Conservation (phyloP, 2,888 invertebrate genomes). For the Lycia hirtaria region DNA sequence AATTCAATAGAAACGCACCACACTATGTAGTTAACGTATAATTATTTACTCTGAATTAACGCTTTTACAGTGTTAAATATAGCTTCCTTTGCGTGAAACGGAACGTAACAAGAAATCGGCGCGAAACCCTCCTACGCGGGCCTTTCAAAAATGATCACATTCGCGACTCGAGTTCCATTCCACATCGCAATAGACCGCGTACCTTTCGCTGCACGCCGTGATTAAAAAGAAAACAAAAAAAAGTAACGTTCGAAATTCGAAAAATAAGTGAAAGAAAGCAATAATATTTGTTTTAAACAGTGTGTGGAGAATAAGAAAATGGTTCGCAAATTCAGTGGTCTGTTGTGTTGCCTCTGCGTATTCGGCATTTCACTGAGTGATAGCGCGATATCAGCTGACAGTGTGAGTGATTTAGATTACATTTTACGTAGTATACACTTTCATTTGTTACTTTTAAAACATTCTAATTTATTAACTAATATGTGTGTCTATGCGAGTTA, state of each 20-base stretch:
- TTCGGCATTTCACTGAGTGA: constrained; percentile 75
- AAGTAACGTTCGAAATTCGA: constrained; percentile 33
- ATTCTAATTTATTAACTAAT: no score
- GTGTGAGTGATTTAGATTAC: constrained; percentile 59
- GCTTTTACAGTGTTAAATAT: not conserved
- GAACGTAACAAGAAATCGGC: constrained; percentile 72
- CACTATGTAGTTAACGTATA: not conserved
- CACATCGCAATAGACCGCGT: constrained; percentile 70
- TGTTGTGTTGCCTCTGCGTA: constrained; percentile 75
- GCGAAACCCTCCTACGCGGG: constrained; percentile 84
- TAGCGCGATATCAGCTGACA: constrained; percentile 77
- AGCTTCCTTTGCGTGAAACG: constrained; percentile 58
- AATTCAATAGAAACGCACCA: no score
- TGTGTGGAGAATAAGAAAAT: constrained; percentile 56
- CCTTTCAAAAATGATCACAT: constrained; percentile 82
- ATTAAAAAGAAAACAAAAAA: constrained; percentile 28
- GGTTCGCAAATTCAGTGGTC: constrained; percentile 77
- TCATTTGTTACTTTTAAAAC: not conserved
- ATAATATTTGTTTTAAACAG: constrained; percentile 23
- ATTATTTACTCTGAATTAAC: not conserved
- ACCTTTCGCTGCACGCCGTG: constrained; percentile 72
- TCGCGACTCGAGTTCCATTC: constrained; percentile 66
- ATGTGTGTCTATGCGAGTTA: no score
- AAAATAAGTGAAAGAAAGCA: constrained; percentile 36
- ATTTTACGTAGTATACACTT: not conserved